A percentile compares a stretch with the other conserved stretches of the same genome.
These are phyloP conservation scores for Akabosia matsudoensis DNA, from an alignment of 1,140 invertebrate genomes.

Conservation along the genomic window DNA sequence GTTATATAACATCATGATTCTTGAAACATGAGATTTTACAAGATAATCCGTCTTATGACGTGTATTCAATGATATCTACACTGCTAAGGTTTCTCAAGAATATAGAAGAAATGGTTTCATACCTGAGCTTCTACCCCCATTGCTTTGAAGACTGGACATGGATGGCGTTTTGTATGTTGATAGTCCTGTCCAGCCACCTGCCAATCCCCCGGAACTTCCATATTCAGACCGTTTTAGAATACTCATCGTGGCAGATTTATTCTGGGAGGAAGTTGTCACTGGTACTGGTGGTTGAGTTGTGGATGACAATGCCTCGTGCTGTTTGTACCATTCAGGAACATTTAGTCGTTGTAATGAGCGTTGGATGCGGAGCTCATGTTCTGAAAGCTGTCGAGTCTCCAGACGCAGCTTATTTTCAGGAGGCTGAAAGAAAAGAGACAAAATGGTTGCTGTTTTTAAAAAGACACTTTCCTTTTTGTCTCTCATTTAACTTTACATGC, in stretches of 20 bases:
- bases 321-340: conserved; percentile 90
- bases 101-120: too few species aligned
- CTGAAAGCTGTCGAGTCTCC: conserved; percentile 70
- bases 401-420: conserved; percentile 90
- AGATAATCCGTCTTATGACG: too few species aligned
- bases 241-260: conserved; percentile 15
- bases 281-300: not conserved
- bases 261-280: not conserved
- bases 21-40: too few species aligned
- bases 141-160: conserved; percentile 58
- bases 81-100: too few species aligned
- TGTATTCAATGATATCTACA: too few species aligned
- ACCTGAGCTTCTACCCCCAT: conserved; percentile 21
- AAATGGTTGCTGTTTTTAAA: conserved; percentile 43
- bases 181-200: conserved; percentile 62
- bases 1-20: too few species aligned
- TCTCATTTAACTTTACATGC: too few species aligned
- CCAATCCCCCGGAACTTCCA: conserved; percentile 45
- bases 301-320: conserved; percentile 52
- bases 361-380: conserved; percentile 87
- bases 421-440: conserved; percentile 63
- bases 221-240: conserved; percentile 35
- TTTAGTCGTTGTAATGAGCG: conserved; percentile 87
- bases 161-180: conserved; percentile 73
- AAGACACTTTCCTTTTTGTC: not conserved